Evolutionary conservation across 1,140 invertebrate genomes (phyloP).

Genomic region (Adoxophyes honmai): DNA sequence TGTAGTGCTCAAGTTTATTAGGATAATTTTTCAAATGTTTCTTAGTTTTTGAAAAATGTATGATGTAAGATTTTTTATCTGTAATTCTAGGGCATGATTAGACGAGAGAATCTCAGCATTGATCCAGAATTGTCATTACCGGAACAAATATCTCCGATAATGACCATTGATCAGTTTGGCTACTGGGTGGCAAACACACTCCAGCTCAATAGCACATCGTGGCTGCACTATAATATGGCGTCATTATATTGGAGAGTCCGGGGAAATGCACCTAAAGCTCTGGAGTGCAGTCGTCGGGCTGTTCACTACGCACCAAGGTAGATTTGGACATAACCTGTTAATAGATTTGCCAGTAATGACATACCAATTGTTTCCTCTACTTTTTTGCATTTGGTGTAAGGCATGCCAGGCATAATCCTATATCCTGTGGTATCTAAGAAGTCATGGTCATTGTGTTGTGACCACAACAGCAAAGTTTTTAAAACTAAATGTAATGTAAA

Average conservation of each 20-base stretch:
- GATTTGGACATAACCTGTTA: constrained; percentile 18
- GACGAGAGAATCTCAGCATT: constrained; percentile 80
- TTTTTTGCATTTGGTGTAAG: too few species aligned
- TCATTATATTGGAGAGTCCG: constrained; percentile 91
- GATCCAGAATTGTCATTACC: constrained; percentile 82
- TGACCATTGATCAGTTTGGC: constrained; percentile 82
- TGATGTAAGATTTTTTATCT: not conserved
- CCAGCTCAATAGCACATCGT: constrained; percentile 85
- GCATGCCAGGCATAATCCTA: too few species aligned
- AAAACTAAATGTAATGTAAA: too few species aligned
- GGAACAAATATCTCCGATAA: constrained; percentile 80
- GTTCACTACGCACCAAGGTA: constrained; percentile 88
- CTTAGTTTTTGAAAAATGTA: too few species aligned
- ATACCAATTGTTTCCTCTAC: not conserved
- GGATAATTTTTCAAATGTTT: too few species aligned
- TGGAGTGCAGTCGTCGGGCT: constrained; percentile 89
- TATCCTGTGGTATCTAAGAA: too few species aligned
- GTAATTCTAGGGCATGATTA: constrained; percentile 78
- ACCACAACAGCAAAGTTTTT: too few species aligned
- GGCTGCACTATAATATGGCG: constrained; percentile 91
- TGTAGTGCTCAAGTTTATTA: too few species aligned
- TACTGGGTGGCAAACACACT: constrained; percentile 82
- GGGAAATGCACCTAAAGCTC: constrained; percentile 86
- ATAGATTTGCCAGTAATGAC: too few species aligned
- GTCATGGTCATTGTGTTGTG: too few species aligned